Conservation (phyloP, 2,797 vertebrate genomes). For the Chrysocyon brachyurus region DNA sequence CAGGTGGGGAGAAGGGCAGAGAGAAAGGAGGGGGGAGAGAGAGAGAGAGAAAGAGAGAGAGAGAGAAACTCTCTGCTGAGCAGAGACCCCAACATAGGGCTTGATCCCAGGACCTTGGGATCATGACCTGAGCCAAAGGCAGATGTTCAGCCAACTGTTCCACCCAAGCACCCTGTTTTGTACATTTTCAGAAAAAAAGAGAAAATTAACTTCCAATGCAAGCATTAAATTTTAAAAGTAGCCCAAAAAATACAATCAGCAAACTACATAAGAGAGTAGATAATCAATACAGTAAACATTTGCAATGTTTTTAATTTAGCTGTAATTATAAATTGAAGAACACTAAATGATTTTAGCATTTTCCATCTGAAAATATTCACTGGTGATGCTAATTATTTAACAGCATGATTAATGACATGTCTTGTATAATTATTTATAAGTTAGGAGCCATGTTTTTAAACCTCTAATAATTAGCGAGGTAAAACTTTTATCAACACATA, state of each 20-base stretch:
- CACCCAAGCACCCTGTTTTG: too few relatives aligned
- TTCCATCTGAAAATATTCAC: constrained; percentile 69
- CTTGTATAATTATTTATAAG: constrained; percentile 76
- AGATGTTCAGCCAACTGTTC: too few relatives aligned
- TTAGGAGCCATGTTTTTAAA: constrained; percentile 70
- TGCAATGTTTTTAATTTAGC: constrained; percentile 49
- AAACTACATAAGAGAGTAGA: constrained; percentile 57
- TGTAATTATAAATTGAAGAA: constrained; percentile 76
- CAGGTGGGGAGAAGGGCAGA: too few relatives aligned
- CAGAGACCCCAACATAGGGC: too few relatives aligned
- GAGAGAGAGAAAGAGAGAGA: too few relatives aligned
- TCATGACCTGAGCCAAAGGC: too few relatives aligned
- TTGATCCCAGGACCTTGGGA: too few relatives aligned
- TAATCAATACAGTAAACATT: constrained; percentile 65
- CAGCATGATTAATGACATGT: constrained; percentile 75
- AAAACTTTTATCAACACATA: constrained; percentile 62
- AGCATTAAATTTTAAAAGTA: not conserved
- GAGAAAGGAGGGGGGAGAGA: too few relatives aligned
- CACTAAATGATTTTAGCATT: constrained; percentile 67
- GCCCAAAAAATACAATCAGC: not conserved
- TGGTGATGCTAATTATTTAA: constrained; percentile 79
- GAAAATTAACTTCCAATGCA: not conserved
- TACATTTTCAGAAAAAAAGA: not conserved
- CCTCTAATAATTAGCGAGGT: constrained; percentile 20
- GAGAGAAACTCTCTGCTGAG: too few relatives aligned